A percentile compares a stretch with the other conserved stretches of the same genome.
phyloP scores from a whole-genome alignment of 2,797 vertebrate genomes.

The Siniperca undulata region DNA sequence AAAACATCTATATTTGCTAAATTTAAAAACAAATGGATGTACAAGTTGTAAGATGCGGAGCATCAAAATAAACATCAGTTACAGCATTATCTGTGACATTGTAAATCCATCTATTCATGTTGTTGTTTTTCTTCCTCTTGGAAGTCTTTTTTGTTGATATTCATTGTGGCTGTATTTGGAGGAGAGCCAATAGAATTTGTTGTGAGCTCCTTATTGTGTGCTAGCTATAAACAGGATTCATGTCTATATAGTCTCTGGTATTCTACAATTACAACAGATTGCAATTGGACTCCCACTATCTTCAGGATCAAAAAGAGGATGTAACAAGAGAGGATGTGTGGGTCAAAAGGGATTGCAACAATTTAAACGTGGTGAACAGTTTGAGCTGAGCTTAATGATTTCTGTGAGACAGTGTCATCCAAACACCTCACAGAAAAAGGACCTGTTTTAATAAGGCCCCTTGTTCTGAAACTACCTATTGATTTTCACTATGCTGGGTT shows the following conservation, averaged over 20 bases:
- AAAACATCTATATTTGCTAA: constrained; percentile 31
- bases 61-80: constrained; percentile 6
- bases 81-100: neutral
- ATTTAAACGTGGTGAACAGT: constrained; percentile 75
- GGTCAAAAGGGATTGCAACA: constrained; percentile 77
- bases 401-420: constrained; percentile 78
- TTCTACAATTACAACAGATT: constrained; percentile 52
- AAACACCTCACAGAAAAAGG: constrained; percentile 74
- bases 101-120: neutral
- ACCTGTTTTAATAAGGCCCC: constrained; percentile 84
- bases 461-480: constrained; percentile 88
- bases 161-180: constrained; percentile 8
- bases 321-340: constrained; percentile 66
- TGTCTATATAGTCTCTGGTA: constrained; percentile 20
- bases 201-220: constrained; percentile 26
- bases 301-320: constrained; percentile 62
- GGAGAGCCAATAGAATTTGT: constrained; percentile 16
- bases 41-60: constrained; percentile 5
- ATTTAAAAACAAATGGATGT: constrained; percentile 13
- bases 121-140: constrained; percentile 1
- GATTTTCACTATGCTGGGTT: constrained; percentile 84
- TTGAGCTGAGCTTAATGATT: constrained; percentile 80
- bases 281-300: constrained; percentile 66
- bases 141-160: constrained; percentile 21
- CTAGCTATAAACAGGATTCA: constrained; percentile 23